Conservation (phyloP, 2,797 vertebrate genomes). For the Sebastolobus altivelis region DNA sequence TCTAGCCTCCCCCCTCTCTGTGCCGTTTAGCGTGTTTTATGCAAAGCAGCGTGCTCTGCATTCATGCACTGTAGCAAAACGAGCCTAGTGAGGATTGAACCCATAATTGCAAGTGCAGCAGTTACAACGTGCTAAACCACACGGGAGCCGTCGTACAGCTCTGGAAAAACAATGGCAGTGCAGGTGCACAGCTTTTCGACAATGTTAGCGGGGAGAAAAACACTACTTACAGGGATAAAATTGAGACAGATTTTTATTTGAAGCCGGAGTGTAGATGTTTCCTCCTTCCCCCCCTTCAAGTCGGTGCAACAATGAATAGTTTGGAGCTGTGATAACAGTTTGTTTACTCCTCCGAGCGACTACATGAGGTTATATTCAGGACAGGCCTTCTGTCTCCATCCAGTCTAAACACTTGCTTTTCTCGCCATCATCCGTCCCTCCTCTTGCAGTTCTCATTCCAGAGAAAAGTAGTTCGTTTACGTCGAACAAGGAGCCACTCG, state of each 20-base stretch:
- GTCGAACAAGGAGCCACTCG: slow-evolving; percentile 28
- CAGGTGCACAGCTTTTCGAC: slow-evolving; percentile 55
- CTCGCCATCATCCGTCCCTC: neutral
- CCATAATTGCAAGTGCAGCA: slow-evolving; percentile 75
- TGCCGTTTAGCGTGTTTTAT: slow-evolving; percentile 52
- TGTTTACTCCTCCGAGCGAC: slow-evolving; percentile 26
- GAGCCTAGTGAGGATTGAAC: slow-evolving; percentile 71
- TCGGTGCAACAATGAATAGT: neutral
- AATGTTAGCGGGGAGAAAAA: slow-evolving; percentile 32
- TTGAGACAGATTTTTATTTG: slow-evolving; percentile 39
- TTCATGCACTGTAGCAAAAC: slow-evolving; percentile 54
- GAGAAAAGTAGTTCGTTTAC: slow-evolving; percentile 26
- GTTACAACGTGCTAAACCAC: slow-evolving; percentile 59
- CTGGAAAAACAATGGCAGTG: slow-evolving; percentile 53
- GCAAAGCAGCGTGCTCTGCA: slow-evolving; percentile 60
- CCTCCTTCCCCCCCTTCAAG: slow-evolving; percentile 2
- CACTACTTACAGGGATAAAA: slow-evolving; percentile 21
- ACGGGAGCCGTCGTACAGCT: slow-evolving; percentile 43
- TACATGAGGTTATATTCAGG: slow-evolving; percentile 21
- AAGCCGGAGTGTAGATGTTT: slow-evolving; percentile 27
- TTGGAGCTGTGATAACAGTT: slow-evolving; percentile 24
- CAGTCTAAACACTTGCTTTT: neutral
- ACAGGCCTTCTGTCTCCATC: neutral
- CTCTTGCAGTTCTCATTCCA: neutral
- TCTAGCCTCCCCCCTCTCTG: neutral